phyloP scores from a whole-genome alignment of 2,797 vertebrate species.

The Lutjanus campechanus region DNA sequence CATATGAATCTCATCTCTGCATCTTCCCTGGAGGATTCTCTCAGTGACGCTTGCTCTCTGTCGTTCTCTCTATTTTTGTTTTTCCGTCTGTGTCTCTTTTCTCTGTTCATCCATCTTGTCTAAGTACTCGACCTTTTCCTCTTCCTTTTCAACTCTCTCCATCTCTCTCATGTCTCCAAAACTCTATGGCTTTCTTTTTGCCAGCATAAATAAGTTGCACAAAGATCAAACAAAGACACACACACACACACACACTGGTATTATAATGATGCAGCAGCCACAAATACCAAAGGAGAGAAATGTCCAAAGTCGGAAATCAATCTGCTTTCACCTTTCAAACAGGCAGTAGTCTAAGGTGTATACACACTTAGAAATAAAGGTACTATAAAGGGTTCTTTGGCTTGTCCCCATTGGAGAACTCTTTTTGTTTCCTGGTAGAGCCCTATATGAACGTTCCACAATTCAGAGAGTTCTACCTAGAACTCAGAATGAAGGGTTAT shows the following conservation, averaged over 20 bases:
- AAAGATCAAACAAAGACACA: slow-evolving; percentile 32
- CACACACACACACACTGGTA: neutral
- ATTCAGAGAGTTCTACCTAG: too few species aligned
- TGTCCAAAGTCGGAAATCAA: slow-evolving; percentile 14
- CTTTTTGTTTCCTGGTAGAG: too few species aligned
- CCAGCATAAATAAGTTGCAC: slow-evolving; percentile 2
- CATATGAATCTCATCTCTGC: slow-evolving; percentile 66
- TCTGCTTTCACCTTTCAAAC: slow-evolving; percentile 27
- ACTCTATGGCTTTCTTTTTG: slow-evolving; percentile 15
- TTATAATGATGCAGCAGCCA: slow-evolving; percentile 1
- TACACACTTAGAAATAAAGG: too few species aligned
- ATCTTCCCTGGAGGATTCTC: slow-evolving; percentile 53
- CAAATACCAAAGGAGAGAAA: slow-evolving; percentile 8
- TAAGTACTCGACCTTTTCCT: slow-evolving; percentile 38
- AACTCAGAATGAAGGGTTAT: too few species aligned
- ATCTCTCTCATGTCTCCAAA: slow-evolving; percentile 35
- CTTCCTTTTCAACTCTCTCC: slow-evolving; percentile 13
- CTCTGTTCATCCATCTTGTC: slow-evolving; percentile 43
- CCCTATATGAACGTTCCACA: too few species aligned
- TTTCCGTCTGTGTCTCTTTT: slow-evolving; percentile 23
- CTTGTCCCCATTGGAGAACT: too few species aligned
- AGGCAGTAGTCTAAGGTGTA: neutral
- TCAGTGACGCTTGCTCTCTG: slow-evolving; percentile 46
- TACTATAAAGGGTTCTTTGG: too few species aligned
- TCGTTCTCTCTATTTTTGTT: slow-evolving; percentile 49